A percentile compares a stretch with the other conserved stretches of the same genome.
phyloP scores from a whole-genome alignment of 2,797 vertebrate genomes.

The Peromyscus aztecus region DNA sequence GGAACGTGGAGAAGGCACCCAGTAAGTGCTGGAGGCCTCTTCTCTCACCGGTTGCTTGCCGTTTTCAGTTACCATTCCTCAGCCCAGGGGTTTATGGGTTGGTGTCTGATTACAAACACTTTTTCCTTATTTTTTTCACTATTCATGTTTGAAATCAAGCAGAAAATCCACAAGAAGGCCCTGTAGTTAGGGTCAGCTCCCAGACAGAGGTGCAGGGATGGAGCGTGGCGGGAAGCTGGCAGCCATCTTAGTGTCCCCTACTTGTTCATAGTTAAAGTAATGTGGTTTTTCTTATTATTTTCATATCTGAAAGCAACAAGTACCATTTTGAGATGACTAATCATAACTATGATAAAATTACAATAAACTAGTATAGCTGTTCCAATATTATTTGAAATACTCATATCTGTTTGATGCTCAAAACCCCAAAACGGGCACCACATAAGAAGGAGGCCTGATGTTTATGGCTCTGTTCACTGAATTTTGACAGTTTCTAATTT shows the following conservation, averaged over 20 bases:
- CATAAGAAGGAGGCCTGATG: not conserved
- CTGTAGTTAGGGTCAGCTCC: not conserved
- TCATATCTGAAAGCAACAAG: not conserved
- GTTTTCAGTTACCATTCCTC: not conserved
- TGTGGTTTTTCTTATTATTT: not conserved
- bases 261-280: not conserved
- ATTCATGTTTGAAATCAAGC: not conserved
- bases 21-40: too few relatives aligned
- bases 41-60: not conserved
- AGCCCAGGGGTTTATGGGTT: not conserved
- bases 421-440: not conserved
- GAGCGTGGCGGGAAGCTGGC: rapidly evolving
- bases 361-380: not conserved
- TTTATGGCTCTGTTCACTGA: constrained; percentile 20
- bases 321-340: constrained; percentile 50
- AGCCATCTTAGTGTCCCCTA: not conserved
- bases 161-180: not conserved
- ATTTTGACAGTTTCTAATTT: not conserved
- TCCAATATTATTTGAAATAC: constrained; percentile 45
- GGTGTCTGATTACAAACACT: not conserved
- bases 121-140: not conserved
- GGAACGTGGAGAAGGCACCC: too few relatives aligned
- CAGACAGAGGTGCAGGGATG: too few relatives aligned
- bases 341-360: constrained; percentile 35
- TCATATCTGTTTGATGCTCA: not conserved